Percentiles rank a stretch among this genome's conserved stretches.
Conservation (phyloP, 2,113 vertebrate species). For the Amphiprion ocellaris region DNA sequence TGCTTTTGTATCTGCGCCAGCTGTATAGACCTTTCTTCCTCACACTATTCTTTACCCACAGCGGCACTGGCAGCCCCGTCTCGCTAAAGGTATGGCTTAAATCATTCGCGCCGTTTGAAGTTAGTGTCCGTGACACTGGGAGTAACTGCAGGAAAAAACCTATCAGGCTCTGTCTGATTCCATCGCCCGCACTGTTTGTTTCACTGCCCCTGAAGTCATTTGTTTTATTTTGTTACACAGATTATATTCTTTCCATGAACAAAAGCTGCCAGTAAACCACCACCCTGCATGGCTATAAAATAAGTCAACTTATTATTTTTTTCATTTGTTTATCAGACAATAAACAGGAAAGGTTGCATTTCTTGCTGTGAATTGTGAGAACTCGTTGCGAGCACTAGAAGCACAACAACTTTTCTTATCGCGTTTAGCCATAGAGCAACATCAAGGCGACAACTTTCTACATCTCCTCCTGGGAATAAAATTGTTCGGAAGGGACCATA, state of each 20-base stretch:
- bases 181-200: conserved; percentile 70
- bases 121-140: conserved; percentile 63
- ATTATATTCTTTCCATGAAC: conserved; percentile 79
- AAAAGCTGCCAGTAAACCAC: conserved; percentile 69
- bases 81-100: conserved; percentile 56
- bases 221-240: conserved; percentile 75
- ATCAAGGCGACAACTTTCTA: conserved; percentile 49
- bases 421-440: conserved; percentile 48
- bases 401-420: conserved; percentile 74
- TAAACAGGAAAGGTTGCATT: conserved; percentile 83
- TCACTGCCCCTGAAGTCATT: conserved; percentile 70
- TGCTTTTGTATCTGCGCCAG: conserved; percentile 76
- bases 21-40: conserved; percentile 67
- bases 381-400: conserved; percentile 49
- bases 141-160: conserved; percentile 71
- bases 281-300: conserved; percentile 47
- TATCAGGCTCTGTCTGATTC: conserved; percentile 71
- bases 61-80: conserved; percentile 26
- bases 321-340: conserved; percentile 72
- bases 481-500: conserved; percentile 19
- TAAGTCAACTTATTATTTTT: conserved; percentile 46
- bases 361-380: conserved; percentile 81
- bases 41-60: conserved; percentile 62
- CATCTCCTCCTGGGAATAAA: conserved; percentile 30
- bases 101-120: conserved; percentile 70